Conservation (phyloP, 1,140 invertebrate species). For the Brachionus sp. region DNA sequence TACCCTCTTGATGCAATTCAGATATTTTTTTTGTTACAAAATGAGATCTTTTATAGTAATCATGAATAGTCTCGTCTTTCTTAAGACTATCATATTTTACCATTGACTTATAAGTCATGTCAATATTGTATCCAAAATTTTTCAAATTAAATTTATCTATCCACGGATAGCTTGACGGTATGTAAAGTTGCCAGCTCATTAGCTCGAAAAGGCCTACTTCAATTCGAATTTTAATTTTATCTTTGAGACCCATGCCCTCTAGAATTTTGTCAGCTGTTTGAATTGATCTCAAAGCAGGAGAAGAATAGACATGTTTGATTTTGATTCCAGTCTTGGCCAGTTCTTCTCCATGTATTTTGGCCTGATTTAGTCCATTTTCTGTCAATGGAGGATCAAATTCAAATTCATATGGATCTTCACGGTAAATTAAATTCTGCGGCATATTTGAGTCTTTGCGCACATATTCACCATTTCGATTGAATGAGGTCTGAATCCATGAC, state of each 20-base stretch:
- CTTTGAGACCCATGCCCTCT: conserved; percentile 32
- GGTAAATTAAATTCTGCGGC: conserved; percentile 5
- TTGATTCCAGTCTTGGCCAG: neutral
- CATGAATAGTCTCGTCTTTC: conserved; percentile 25
- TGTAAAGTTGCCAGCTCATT: conserved; percentile 34
- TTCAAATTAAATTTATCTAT: conserved; percentile 12
- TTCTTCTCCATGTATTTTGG: conserved; percentile 16
- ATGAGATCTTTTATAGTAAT: conserved; percentile 33
- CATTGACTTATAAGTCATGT: neutral
- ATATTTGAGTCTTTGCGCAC: conserved; percentile 12
- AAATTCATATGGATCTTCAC: conserved; percentile 20
- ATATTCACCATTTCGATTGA: conserved; percentile 39
- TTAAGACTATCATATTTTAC: conserved; percentile 4
- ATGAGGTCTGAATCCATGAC: conserved; percentile 12
- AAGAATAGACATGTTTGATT: conserved; percentile 10
- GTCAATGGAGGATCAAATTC: conserved; percentile 45
- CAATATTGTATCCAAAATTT: conserved; percentile 42
- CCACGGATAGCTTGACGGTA: conserved; percentile 23
- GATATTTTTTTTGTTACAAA: neutral
- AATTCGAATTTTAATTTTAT: conserved; percentile 34
- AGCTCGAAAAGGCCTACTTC: conserved; percentile 45
- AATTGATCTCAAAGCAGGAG: conserved; percentile 41
- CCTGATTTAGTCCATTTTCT: conserved; percentile 21
- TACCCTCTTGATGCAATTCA: conserved; percentile 13
- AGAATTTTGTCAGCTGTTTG: conserved; percentile 45